A percentile compares a stretch with the other conserved stretches of the same genome.
Evolutionary conservation across 2,888 invertebrate genomes (phyloP).

Genomic region (Macrosiphum euphorbiae): DNA sequence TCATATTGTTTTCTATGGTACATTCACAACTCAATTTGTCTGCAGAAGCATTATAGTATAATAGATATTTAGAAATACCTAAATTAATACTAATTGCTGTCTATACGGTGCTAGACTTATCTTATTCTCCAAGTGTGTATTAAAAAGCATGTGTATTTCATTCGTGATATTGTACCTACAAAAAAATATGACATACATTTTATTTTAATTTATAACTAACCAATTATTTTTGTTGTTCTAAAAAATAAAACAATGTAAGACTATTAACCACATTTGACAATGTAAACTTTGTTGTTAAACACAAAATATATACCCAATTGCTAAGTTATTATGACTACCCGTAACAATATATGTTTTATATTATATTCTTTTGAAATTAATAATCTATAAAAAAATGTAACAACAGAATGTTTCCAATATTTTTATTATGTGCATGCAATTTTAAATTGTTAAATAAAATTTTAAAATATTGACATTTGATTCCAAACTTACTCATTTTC

Average conservation of each 20-base stretch:
- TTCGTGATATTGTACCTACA: neutral
- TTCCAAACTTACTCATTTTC: neutral
- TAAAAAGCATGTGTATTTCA: too few species aligned
- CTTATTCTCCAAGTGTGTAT: too few species aligned
- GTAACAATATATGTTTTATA: neutral
- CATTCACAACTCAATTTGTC: neutral
- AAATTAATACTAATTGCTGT: neutral
- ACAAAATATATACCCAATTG: neutral
- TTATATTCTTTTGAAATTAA: neutral
- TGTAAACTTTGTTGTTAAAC: neutral
- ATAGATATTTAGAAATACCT: neutral
- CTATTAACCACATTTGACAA: neutral
- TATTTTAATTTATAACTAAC: neutral
- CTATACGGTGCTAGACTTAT: too few species aligned
- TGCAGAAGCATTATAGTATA: neutral
- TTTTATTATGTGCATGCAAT: neutral
- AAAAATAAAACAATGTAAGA: neutral
- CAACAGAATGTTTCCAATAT: neutral
- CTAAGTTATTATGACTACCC: neutral
- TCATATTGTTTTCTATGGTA: neutral
- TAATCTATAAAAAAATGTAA: neutral
- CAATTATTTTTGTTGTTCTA: neutral
- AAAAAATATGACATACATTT: too few species aligned
- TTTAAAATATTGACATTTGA: neutral
- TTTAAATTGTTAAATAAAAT: neutral